Percentiles rank a stretch among this genome's conserved stretches.
phyloP scores from a whole-genome alignment of 2,797 vertebrate species.

The Oceanodroma leucorhoa region DNA sequence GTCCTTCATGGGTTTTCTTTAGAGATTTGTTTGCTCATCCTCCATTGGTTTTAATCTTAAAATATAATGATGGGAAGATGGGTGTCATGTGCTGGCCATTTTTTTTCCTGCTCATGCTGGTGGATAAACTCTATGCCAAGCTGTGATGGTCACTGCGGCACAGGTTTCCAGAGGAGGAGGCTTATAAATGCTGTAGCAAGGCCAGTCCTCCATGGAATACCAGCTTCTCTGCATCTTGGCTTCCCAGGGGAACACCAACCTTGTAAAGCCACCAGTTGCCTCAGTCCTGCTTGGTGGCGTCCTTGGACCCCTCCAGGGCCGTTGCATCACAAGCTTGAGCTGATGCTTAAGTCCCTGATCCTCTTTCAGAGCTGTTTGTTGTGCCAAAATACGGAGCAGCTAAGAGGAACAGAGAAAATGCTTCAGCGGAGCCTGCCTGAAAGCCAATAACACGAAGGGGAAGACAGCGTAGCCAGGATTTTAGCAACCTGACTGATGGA shows the following conservation, averaged over 20 bases:
- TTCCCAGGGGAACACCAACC: not conserved
- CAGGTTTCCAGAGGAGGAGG: not conserved
- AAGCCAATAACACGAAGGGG: not conserved
- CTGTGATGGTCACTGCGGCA: not conserved
- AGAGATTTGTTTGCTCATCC: not conserved
- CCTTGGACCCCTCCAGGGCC: not conserved
- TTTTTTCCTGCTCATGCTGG: not conserved
- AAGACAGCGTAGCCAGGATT: not conserved
- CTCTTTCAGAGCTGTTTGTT: not conserved
- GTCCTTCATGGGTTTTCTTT: not conserved
- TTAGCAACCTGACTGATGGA: not conserved
- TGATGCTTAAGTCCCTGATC: slow-evolving; percentile 3
- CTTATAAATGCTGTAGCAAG: not conserved
- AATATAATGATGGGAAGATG: not conserved
- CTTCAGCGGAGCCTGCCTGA: not conserved
- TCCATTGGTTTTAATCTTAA: not conserved
- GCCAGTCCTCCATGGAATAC: not conserved
- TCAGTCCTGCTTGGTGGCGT: not conserved
- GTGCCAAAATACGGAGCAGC: not conserved
- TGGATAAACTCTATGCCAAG: not conserved
- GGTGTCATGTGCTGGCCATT: not conserved
- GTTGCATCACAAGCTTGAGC: slow-evolving; percentile 11
- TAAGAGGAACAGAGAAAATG: not conserved
- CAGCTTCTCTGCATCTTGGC: not conserved
- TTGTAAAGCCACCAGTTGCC: not conserved